phyloP scores from a whole-genome alignment of 2,113 vertebrate genomes.

The Podarcis raffonei region DNA sequence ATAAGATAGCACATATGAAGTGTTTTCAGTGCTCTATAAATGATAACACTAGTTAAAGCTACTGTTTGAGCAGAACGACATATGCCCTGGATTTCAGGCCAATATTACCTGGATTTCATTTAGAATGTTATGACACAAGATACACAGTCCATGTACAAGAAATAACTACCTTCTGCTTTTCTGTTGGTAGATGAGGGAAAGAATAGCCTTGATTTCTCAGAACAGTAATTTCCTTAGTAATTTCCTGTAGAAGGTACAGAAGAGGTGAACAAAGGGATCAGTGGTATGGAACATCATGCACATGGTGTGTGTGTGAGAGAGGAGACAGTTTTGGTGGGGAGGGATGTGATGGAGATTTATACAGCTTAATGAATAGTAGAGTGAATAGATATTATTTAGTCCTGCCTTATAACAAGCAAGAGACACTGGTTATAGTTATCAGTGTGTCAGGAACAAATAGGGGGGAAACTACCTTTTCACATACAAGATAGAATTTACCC shows the following conservation, averaged over 20 bases:
- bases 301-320: not conserved
- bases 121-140: not conserved
- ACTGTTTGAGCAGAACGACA: not conserved
- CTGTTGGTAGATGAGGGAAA: not conserved
- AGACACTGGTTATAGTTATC: not conserved
- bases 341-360: not conserved
- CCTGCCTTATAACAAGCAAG: not conserved
- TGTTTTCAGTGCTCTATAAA: not conserved
- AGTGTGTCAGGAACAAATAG: not conserved
- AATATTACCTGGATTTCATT: not conserved
- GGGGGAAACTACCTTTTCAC: not conserved
- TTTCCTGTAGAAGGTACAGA: slow-evolving; percentile 12
- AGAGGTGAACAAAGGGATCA: not conserved
- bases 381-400: not conserved
- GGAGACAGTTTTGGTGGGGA: not conserved
- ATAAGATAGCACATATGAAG: too few relatives aligned
- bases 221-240: not conserved
- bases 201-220: not conserved
- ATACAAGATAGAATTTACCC: not conserved
- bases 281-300: not conserved
- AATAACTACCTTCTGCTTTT: not conserved
- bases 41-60: not conserved
- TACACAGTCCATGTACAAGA: not conserved
- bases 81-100: not conserved
- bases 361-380: not conserved